Evolutionary conservation across 1,140 invertebrate species (phyloP).

Genomic region (Habropoda laboriosa): DNA sequence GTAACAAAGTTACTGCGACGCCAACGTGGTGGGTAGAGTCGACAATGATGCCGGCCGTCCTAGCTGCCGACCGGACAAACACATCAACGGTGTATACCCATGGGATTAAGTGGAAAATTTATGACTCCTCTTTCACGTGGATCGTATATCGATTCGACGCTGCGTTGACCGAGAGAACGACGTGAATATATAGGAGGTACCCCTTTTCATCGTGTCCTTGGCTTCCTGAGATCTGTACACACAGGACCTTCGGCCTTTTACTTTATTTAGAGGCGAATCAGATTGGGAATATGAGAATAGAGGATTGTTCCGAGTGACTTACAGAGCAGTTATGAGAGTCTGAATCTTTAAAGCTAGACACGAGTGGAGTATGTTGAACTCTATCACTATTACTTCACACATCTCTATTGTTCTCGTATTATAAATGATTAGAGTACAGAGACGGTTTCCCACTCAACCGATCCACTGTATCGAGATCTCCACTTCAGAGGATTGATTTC

Average conservation of each 20-base stretch:
- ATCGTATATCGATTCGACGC: conserved; percentile 64
- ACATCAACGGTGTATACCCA: conserved; percentile 64
- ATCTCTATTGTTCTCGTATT: too few relatives aligned
- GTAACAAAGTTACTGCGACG: conserved; percentile 61
- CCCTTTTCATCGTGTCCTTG: neutral
- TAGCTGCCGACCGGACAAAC: conserved; percentile 56
- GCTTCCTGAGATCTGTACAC: too few relatives aligned
- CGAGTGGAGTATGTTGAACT: too few relatives aligned
- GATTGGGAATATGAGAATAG: too few relatives aligned
- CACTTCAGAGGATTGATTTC: conserved; percentile 33
- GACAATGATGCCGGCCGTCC: conserved; percentile 46
- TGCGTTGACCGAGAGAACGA: conserved; percentile 17
- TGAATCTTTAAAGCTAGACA: too few relatives aligned
- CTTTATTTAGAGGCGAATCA: too few relatives aligned
- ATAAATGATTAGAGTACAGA: too few relatives aligned
- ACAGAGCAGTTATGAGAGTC: too few relatives aligned
- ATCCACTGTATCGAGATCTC: conserved; percentile 6
- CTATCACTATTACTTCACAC: too few relatives aligned
- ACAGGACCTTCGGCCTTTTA: too few relatives aligned
- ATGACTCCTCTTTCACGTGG: conserved; percentile 62
- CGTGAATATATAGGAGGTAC: conserved; percentile 12
- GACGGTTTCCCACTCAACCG: neutral
- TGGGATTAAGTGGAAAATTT: conserved; percentile 70
- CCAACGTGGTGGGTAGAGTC: neutral
- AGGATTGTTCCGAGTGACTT: too few relatives aligned